These are phyloP conservation scores for Psococerastis gibbosa DNA, from an alignment of 2,888 invertebrate genomes.

Conservation along the genomic window DNA sequence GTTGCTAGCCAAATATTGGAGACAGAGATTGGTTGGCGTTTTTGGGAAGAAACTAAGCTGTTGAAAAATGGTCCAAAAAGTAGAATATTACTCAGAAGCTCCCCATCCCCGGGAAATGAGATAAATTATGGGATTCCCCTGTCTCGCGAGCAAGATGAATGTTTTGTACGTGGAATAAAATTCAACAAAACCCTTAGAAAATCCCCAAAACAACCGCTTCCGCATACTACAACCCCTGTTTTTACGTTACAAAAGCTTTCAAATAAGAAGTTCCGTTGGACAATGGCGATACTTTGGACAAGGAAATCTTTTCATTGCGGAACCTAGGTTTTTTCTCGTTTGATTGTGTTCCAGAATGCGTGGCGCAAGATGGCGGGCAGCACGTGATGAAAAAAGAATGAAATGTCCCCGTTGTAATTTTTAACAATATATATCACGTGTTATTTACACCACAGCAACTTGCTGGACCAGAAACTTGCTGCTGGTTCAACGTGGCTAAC, in stretches of 20 bases:
- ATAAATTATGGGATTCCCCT: conserved; percentile 10
- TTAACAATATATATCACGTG: conserved; percentile 10
- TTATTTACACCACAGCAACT: conserved; percentile 2
- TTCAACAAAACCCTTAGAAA: neutral
- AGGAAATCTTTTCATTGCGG: neutral
- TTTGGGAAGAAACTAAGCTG: conserved; percentile 10
- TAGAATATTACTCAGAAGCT: conserved; percentile 10
- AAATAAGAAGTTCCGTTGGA: neutral
- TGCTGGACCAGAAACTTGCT: neutral
- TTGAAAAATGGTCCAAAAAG: conserved; percentile 11
- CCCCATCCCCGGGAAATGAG: conserved; percentile 6
- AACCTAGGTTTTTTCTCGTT: conserved; percentile 4
- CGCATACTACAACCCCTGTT: neutral
- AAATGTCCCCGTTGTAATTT: conserved; percentile 10
- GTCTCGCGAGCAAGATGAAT: conserved; percentile 10
- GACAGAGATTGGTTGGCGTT: conserved; percentile 4
- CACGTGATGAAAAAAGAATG: conserved; percentile 11
- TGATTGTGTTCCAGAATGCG: conserved; percentile 11
- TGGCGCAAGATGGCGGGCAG: conserved; percentile 9
- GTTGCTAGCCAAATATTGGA: neutral
- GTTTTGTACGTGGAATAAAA: conserved; percentile 10
- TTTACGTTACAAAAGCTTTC: neutral
- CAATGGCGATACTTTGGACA: neutral
- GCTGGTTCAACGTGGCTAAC: no score
- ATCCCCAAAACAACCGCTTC: neutral